Percentiles rank a stretch among this genome's conserved stretches.
Evolutionary conservation across 2,797 vertebrate genomes (phyloP).

Genomic region (Lates japonicus): DNA sequence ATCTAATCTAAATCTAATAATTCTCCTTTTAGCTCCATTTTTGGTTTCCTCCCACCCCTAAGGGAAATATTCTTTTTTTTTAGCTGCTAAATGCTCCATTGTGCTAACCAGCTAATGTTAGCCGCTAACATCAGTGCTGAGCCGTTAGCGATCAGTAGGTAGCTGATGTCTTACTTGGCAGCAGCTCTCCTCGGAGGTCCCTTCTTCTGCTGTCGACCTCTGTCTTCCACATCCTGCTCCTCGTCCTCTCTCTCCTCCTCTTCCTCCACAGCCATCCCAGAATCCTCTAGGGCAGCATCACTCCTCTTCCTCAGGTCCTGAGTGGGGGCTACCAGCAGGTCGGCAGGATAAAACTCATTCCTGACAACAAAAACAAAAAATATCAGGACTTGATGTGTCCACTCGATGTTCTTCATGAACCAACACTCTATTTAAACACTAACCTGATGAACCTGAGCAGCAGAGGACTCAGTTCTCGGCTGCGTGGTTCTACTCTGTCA

Average conservation of each 20-base stretch:
- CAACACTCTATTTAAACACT: constrained; percentile 18
- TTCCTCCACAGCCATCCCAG: constrained; percentile 70
- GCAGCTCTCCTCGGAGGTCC: constrained; percentile 75
- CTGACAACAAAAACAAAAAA: constrained; percentile 74
- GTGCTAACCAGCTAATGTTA: not conserved
- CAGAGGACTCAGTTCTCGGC: constrained; percentile 93
- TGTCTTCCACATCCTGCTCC: constrained; percentile 78
- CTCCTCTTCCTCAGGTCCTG: constrained; percentile 90
- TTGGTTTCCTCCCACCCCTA: not conserved
- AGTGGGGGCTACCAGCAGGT: constrained; percentile 92
- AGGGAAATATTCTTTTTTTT: not conserved
- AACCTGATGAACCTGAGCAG: constrained; percentile 95
- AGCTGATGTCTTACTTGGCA: constrained; percentile 78
- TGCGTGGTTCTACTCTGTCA: constrained; percentile 93
- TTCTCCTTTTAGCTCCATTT: not conserved
- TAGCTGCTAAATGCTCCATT: not conserved
- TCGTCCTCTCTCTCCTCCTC: constrained; percentile 74
- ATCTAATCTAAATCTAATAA: no score
- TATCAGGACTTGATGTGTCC: not conserved
- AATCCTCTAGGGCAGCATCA: constrained; percentile 65
- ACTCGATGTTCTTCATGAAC: not conserved
- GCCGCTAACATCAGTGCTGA: not conserved
- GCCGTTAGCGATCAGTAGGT: not conserved
- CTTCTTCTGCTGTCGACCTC: constrained; percentile 87
- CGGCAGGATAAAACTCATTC: constrained; percentile 94